Conservation (phyloP, 2,797 vertebrate species). For the Chanos chanos region DNA sequence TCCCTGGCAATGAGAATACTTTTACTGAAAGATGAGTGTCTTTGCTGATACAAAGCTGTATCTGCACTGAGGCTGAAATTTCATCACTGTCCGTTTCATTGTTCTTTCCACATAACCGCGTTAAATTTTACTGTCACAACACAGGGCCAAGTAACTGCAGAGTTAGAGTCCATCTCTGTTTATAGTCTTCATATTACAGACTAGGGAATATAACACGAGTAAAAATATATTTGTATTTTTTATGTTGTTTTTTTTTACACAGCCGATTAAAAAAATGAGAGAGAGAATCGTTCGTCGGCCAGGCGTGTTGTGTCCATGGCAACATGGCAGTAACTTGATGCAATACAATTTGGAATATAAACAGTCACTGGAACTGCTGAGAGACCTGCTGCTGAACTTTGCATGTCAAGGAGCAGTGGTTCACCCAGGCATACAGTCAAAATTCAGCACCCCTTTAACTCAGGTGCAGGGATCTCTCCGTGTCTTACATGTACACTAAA, state of each 20-base stretch:
- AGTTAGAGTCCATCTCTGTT: conserved; percentile 35
- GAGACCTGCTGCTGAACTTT: conserved; percentile 5
- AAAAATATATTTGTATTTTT: conserved; percentile 29
- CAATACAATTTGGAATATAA: conserved; percentile 51
- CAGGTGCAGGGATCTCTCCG: not conserved
- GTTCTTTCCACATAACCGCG: conserved; percentile 29
- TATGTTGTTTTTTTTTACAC: conserved; percentile 30
- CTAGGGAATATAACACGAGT: conserved; percentile 34
- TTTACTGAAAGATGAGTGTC: not conserved
- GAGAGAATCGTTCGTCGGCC: conserved; percentile 47
- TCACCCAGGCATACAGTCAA: conserved; percentile 15
- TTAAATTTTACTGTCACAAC: conserved; percentile 36
- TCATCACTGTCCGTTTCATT: conserved; percentile 36
- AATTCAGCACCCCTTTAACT: conserved; percentile 33
- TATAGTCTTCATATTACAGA: conserved; percentile 33
- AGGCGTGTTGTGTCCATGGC: conserved; percentile 55
- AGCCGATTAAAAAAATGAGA: conserved; percentile 54
- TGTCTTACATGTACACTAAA: conserved; percentile 12
- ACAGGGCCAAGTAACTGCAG: conserved; percentile 38
- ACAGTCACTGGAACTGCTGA: conserved; percentile 36
- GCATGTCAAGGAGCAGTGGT: conserved; percentile 12
- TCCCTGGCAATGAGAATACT: not conserved
- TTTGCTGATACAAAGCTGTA: conserved; percentile 11
- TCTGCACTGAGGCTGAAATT: conserved; percentile 25
- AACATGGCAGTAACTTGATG: conserved; percentile 52